A percentile compares a stretch with the other conserved stretches of the same genome.
phyloP scores from a whole-genome alignment of 1,140 invertebrate species.

The Tetragonula clypearis region DNA sequence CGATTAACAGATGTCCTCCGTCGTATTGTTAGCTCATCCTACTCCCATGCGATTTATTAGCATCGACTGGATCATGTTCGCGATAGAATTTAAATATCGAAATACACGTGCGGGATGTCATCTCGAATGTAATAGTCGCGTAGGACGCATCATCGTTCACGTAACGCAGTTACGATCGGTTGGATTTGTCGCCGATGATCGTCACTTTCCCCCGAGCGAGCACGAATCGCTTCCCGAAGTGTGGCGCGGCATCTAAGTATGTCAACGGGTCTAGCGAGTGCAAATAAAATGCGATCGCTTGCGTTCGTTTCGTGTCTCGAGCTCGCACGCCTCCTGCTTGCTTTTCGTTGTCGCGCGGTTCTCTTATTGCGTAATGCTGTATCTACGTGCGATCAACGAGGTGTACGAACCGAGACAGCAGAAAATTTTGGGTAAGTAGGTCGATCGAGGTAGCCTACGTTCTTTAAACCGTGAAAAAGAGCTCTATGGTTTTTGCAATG shows the following conservation, averaged over 20 bases:
- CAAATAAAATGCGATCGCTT: conserved; percentile 65
- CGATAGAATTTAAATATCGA: conserved; percentile 31
- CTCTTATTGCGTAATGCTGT: conserved; percentile 56
- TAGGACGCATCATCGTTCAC: conserved; percentile 52
- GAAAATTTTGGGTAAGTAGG: conserved; percentile 65
- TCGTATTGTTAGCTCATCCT: neutral
- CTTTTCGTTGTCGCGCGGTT: conserved; percentile 38
- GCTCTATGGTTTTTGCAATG: neutral
- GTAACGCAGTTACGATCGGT: conserved; percentile 66
- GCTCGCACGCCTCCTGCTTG: conserved; percentile 8
- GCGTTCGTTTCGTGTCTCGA: conserved; percentile 31
- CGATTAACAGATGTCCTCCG: no score
- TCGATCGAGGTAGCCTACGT: conserved; percentile 14
- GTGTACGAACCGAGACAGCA: conserved; percentile 21
- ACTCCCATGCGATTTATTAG: neutral
- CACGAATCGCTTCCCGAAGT: conserved; percentile 48
- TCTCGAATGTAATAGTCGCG: conserved; percentile 15
- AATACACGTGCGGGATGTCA: conserved; percentile 20
- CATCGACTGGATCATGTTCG: neutral
- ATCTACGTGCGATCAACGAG: neutral
- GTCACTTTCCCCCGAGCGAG: conserved; percentile 62
- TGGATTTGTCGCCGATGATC: conserved; percentile 53
- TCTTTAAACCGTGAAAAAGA: conserved; percentile 14
- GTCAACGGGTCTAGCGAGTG: conserved; percentile 68
- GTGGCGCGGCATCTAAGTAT: conserved; percentile 60